Evolutionary conservation across 2,797 vertebrate genomes (phyloP).

Genomic region (Florisuga fusca): DNA sequence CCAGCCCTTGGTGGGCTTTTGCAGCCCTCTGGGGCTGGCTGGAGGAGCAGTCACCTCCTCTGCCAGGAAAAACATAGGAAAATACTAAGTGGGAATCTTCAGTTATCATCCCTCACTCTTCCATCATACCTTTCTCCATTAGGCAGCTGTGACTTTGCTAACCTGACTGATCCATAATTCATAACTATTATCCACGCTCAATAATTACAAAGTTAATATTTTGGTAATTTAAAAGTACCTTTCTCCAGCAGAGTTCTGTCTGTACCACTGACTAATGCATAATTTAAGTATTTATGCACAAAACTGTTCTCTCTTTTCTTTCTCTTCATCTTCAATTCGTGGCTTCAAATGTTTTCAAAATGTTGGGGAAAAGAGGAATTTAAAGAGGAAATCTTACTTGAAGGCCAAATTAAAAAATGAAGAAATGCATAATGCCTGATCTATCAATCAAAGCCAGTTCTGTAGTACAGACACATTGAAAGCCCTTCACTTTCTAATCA

Average conservation of each 20-base stretch:
- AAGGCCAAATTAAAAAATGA: neutral
- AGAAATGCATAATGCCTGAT: neutral
- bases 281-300: neutral
- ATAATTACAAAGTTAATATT: slow-evolving; percentile 58
- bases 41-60: neutral
- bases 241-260: neutral
- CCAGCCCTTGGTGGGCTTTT: neutral
- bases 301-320: neutral
- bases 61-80: neutral
- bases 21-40: neutral
- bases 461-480: neutral
- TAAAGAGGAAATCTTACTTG: neutral
- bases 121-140: neutral
- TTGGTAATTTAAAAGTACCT: slow-evolving; percentile 27
- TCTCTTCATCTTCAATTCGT: neutral
- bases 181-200: slow-evolving; percentile 26
- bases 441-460: slow-evolving; percentile 28
- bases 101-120: neutral
- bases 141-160: slow-evolving; percentile 12
- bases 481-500: slow-evolving; percentile 28
- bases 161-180: slow-evolving; percentile 49
- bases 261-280: neutral
- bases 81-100: neutral
- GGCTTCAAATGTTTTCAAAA: neutral
- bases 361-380: neutral